Conservation (phyloP, 2,113 vertebrate genomes). For the Ameiurus melas region DNA sequence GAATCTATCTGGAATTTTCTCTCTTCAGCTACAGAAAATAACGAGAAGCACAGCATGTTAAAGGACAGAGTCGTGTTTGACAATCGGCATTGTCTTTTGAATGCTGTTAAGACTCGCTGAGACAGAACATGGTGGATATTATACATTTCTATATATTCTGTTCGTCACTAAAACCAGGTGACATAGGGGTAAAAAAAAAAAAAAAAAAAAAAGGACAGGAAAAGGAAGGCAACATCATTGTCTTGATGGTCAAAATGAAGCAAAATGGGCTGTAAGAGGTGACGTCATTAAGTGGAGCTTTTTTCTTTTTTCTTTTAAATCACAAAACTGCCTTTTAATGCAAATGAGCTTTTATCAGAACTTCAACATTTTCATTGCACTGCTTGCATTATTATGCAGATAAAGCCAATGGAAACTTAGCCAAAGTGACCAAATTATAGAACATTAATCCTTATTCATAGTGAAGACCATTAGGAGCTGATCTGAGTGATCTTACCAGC, state of each 20-base stretch:
- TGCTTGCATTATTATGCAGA: background rate
- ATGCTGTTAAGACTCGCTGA: background rate
- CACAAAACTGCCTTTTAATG: background rate
- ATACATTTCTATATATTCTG: background rate
- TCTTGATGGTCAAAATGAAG: background rate
- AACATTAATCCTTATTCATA: background rate
- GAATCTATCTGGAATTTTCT: background rate
- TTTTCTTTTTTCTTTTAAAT: background rate
- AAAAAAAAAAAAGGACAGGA: background rate
- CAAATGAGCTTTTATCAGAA: background rate
- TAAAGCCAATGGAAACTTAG: background rate
- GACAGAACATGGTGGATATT: background rate
- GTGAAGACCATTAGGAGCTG: background rate
- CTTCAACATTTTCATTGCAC: background rate
- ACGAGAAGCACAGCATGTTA: background rate
- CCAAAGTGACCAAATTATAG: background rate
- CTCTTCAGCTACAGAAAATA: background rate
- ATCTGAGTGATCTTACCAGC: conserved; percentile 73
- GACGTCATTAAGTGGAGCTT: background rate
- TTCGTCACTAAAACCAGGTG: background rate
- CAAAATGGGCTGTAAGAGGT: background rate
- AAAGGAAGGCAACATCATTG: background rate
- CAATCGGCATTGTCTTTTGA: background rate
- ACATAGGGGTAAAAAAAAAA: background rate
- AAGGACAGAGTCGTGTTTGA: background rate